phyloP scores from a whole-genome alignment of 1,140 invertebrate species.

The Aphis gossypii region DNA sequence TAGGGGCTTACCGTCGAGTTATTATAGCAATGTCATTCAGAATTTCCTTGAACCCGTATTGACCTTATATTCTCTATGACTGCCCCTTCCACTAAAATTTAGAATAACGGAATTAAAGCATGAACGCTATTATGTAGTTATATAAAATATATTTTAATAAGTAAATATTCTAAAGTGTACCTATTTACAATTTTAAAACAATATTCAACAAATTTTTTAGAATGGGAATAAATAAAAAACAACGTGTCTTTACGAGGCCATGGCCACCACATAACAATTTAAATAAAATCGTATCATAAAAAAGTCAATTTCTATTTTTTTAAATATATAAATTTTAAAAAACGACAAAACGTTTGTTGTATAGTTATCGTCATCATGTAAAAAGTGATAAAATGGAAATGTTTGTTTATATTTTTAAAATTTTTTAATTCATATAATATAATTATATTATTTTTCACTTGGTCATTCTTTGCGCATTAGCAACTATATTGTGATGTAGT shows the following conservation, averaged over 20 bases:
- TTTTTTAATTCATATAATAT: no score
- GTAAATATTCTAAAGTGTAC: neutral
- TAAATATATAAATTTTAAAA: neutral
- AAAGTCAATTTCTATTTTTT: neutral
- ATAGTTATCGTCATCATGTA: neutral
- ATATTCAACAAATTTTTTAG: neutral
- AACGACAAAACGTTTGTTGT: neutral
- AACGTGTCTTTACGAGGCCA: neutral
- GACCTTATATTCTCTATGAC: slow-evolving; percentile 32
- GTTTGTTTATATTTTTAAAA: no score
- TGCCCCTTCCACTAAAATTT: neutral
- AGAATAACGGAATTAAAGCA: slow-evolving; percentile 10
- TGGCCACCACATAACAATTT: neutral
- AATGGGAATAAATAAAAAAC: neutral
- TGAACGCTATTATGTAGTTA: neutral
- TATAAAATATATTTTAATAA: neutral
- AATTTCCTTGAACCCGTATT: slow-evolving; percentile 54
- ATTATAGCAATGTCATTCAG: slow-evolving; percentile 37
- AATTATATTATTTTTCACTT: neutral
- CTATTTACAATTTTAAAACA: neutral
- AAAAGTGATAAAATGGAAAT: no score
- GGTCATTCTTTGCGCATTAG: neutral
- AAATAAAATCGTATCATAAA: neutral
- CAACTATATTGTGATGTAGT: no score
- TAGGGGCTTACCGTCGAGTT: slow-evolving; percentile 28